phyloP scores from a whole-genome alignment of 92 coral and sea anemone species.

The Nematostella vectensis region DNA sequence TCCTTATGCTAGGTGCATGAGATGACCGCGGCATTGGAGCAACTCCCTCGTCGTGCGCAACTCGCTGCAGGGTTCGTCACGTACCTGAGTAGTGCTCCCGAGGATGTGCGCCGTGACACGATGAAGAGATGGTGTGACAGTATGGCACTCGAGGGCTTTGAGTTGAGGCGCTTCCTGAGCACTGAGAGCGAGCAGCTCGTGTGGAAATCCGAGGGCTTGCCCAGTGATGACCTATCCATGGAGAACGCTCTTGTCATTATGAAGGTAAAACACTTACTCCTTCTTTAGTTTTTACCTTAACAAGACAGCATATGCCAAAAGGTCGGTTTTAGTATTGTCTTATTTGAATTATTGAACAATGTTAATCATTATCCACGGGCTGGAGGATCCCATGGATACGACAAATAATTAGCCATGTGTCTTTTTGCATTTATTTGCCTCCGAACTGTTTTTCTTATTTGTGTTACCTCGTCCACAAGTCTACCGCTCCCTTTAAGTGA shows the following conservation, averaged over 20 bases:
- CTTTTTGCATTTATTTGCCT: too few relatives aligned
- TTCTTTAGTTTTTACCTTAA: too few relatives aligned
- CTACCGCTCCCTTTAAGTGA: too few relatives aligned
- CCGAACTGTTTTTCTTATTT: too few relatives aligned
- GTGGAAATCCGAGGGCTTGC: slow-evolving; percentile 98
- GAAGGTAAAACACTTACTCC: slow-evolving; percentile 44
- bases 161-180: slow-evolving; percentile 96
- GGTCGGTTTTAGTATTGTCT: too few relatives aligned
- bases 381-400: too few relatives aligned
- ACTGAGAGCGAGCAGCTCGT: slow-evolving; percentile 97
- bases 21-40: slow-evolving; percentile 90
- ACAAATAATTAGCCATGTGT: too few relatives aligned
- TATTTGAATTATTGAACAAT: too few relatives aligned
- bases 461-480: too few relatives aligned
- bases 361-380: too few relatives aligned
- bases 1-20: slow-evolving; percentile 70
- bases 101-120: slow-evolving; percentile 81
- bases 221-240: slow-evolving; percentile 97
- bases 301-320: too few relatives aligned
- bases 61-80: slow-evolving; percentile 97
- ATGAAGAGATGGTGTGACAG: slow-evolving; percentile 92
- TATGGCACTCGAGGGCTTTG: slow-evolving; percentile 85
- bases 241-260: slow-evolving; percentile 95
- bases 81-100: slow-evolving; percentile 95
- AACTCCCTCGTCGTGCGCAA: slow-evolving; percentile 90